Evolutionary conservation across 2,888 invertebrate species (phyloP), one percentile per base, ranked within the genome.

Genomic region (Aquatica leii): DNA sequence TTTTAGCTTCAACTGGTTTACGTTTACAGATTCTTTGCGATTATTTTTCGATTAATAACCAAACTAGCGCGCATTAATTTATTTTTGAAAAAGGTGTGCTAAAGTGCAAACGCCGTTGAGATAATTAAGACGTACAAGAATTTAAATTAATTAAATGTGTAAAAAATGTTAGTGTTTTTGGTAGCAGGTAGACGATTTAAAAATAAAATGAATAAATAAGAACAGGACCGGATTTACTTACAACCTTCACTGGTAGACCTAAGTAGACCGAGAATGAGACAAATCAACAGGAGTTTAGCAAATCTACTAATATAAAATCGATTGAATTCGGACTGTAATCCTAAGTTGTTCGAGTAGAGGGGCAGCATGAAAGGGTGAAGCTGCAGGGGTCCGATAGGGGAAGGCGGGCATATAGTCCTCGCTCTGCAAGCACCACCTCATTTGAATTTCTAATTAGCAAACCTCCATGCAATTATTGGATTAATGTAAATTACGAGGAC

Each of bases 381-480:
- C 71, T 71, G 70, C 71, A 71, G 72, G 73, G 72, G 67, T 69
- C 70, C 68, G 71, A 67, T 65, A 70, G 65, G 73, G 75, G 73
- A 71, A 71, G 71, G 69, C 72, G 73, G 75, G 77, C 77, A 76
- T 76, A 76, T 76, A 76, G 77, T 76, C 82, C 80, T 82, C 82
- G 82, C 83, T 80, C 80, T 80, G 84, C 84, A 87, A 88, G 88
- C 88, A 88, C 88, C 89, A 89, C 88, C 90, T 90, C 90, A 90
- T 91, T 91, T 91, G 91, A 91, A 91, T 91, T 91, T 91, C 91
- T 91, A 91, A 91, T 91, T 90, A 91, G 90, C 90, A 90, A 90
- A 91, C 91, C 91, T 90, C 90, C 90, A 90, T 90, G 91, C 91
- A 92, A 91, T 92, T 92, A 92, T 92, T 92, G 91, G 92, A 91